Conservation (phyloP, 1,140 invertebrate genomes). For the Drosophila nasuta region DNA sequence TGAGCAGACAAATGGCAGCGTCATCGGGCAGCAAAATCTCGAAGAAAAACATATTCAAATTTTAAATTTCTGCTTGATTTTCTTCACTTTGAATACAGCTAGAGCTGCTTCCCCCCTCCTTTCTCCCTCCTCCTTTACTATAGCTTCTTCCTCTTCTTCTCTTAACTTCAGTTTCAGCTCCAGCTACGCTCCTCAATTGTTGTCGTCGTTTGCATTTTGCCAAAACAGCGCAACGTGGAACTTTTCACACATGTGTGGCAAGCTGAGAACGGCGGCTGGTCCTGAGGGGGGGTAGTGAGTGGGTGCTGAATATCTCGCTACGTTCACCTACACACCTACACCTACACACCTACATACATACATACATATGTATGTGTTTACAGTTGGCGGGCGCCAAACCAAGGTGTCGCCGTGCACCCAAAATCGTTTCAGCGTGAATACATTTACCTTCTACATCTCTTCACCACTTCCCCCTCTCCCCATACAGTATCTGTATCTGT, state of each 20-base stretch:
- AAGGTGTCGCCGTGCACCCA: slow-evolving; percentile 80
- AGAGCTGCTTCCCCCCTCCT: slow-evolving; percentile 7
- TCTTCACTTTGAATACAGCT: slow-evolving; percentile 30
- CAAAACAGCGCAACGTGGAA: slow-evolving; percentile 76
- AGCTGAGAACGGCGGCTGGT: neutral
- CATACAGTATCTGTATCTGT: slow-evolving; percentile 32
- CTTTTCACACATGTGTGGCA: slow-evolving; percentile 72
- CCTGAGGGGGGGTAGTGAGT: neutral
- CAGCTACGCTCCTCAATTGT: slow-evolving; percentile 13
- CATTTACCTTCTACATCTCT: slow-evolving; percentile 51
- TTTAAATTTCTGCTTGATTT: slow-evolving; percentile 77
- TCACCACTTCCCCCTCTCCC: slow-evolving; percentile 3
- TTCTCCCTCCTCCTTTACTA: too few species aligned
- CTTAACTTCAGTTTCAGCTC: slow-evolving; percentile 1
- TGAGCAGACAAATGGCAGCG: slow-evolving; percentile 31
- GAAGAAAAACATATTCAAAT: slow-evolving; percentile 81
- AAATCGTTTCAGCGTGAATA: slow-evolving; percentile 82
- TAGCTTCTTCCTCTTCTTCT: slow-evolving; percentile 1
- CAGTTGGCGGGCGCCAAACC: slow-evolving; percentile 81
- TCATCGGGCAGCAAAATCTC: slow-evolving; percentile 35
- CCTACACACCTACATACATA: slow-evolving; percentile 9
- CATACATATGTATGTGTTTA: slow-evolving; percentile 77
- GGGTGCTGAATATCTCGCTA: slow-evolving; percentile 12
- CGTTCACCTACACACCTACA: slow-evolving; percentile 8
- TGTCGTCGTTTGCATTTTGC: slow-evolving; percentile 75